Conservation (phyloP, 2,888 invertebrate genomes). For the Harpalus rubripes region DNA sequence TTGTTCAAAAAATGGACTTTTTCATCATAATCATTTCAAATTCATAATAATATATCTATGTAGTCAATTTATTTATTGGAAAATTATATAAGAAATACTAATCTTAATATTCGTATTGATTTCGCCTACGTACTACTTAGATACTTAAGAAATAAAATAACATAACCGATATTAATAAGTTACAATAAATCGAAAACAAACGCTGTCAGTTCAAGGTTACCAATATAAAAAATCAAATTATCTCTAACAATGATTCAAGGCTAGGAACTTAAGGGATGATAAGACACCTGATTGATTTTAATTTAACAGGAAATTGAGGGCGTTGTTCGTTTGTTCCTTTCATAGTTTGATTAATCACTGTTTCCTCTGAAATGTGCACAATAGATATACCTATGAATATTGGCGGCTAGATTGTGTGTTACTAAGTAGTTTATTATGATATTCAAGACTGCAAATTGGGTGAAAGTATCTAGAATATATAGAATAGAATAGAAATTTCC, state of each 20-base stretch:
- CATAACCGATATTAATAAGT: constrained; percentile 23
- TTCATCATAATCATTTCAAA: too few species aligned
- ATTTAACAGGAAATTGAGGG: constrained; percentile 39
- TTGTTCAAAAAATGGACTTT: too few species aligned
- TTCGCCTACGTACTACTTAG: background rate
- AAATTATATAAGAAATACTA: too few species aligned
- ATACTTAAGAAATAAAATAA: background rate
- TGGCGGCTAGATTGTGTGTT: background rate
- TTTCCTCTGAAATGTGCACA: constrained; percentile 9
- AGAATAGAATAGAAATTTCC: too few species aligned
- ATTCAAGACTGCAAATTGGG: background rate
- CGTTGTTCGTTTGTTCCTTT: background rate
- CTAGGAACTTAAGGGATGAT: constrained; percentile 25
- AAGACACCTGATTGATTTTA: constrained; percentile 20
- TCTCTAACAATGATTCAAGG: constrained; percentile 5
- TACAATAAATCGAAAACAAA: constrained; percentile 28
- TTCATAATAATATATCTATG: too few species aligned
- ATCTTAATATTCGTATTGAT: too few species aligned
- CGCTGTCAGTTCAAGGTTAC: constrained; percentile 23
- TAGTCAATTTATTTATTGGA: too few species aligned
- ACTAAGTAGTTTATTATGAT: constrained; percentile 18
- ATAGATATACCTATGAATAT: constrained; percentile 12
- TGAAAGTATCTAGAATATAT: constrained; percentile 9
- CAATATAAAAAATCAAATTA: constrained; percentile 35
- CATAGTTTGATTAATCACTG: constrained; percentile 31